Percentiles rank a stretch among this genome's conserved stretches.
Conservation (phyloP, 1,140 invertebrate species). For the Procambarus virginalis region DNA sequence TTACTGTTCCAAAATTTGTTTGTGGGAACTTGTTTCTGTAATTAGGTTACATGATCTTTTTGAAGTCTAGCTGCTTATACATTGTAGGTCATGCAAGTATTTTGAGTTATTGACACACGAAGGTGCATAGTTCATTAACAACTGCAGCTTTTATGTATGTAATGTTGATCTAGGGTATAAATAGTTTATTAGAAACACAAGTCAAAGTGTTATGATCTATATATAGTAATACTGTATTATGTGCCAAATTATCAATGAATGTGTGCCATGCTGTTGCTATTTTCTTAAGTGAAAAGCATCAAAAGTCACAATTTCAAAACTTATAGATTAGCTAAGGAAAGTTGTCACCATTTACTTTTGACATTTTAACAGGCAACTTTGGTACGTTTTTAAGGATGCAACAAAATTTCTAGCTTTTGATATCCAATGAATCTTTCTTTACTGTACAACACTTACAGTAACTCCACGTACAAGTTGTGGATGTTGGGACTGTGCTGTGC, state of each 20-base stretch:
- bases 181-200: not conserved
- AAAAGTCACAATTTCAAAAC: not conserved
- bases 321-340: not conserved
- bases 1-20: too few relatives aligned
- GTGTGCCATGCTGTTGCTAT: conserved; percentile 1
- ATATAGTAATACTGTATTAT: not conserved
- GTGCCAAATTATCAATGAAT: conserved; percentile 2
- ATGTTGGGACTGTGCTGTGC: not conserved
- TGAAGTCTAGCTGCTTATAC: not conserved
- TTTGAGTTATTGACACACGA: not conserved
- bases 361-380: not conserved
- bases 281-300: not conserved
- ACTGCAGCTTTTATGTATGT: not conserved
- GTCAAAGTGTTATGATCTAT: not conserved
- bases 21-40: too few relatives aligned
- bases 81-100: not conserved
- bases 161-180: not conserved
- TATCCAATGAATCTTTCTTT: not conserved
- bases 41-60: not conserved
- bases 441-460: not conserved
- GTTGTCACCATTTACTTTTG: not conserved
- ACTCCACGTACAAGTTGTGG: not conserved
- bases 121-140: not conserved
- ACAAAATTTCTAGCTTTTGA: not conserved
- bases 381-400: not conserved